Percentiles rank a stretch among this genome's conserved stretches.
Conservation (phyloP, 1,140 invertebrate species). For the Pseudachorutes palmiensis region DNA sequence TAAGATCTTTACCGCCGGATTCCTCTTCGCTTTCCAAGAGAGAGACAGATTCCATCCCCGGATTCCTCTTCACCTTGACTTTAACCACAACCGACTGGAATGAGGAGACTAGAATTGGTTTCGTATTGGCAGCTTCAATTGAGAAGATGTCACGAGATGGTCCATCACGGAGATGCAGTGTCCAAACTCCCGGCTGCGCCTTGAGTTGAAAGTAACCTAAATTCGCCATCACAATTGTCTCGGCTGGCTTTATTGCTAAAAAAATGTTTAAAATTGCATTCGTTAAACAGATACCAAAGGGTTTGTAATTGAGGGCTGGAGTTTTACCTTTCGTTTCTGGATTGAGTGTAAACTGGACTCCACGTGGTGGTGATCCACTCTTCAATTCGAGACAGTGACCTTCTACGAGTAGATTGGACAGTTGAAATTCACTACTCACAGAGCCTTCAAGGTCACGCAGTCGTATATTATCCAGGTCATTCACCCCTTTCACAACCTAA, state of each 20-base stretch:
- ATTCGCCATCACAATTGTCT: constrained; percentile 99
- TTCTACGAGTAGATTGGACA: constrained; percentile 85
- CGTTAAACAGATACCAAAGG: not conserved
- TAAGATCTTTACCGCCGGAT: constrained; percentile 50
- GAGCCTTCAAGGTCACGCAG: constrained; percentile 60
- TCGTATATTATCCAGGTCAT: constrained; percentile 97
- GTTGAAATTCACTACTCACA: constrained; percentile 68
- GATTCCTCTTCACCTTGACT: constrained; percentile 79
- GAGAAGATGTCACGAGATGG: constrained; percentile 86
- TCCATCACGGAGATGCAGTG: constrained; percentile 73
- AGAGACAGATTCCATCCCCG: constrained; percentile 74
- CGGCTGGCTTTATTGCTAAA: constrained; percentile 50
- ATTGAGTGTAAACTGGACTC: constrained; percentile 92
- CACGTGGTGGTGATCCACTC: constrained; percentile 85
- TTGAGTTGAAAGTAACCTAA: constrained; percentile 96
- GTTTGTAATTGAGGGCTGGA: too few relatives aligned
- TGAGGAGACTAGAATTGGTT: constrained; percentile 77
- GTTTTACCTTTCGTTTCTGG: constrained; percentile 37
- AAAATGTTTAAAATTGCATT: not conserved
- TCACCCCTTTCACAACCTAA: constrained; percentile 65
- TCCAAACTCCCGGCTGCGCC: constrained; percentile 94
- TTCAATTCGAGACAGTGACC: constrained; percentile 93
- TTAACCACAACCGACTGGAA: constrained; percentile 85
- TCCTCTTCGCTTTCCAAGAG: constrained; percentile 70
- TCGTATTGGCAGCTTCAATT: constrained; percentile 44